Base-by-base conservation (phyloP, 1,140 invertebrate genomes). In the Acyrthosiphon pisum region DNA sequence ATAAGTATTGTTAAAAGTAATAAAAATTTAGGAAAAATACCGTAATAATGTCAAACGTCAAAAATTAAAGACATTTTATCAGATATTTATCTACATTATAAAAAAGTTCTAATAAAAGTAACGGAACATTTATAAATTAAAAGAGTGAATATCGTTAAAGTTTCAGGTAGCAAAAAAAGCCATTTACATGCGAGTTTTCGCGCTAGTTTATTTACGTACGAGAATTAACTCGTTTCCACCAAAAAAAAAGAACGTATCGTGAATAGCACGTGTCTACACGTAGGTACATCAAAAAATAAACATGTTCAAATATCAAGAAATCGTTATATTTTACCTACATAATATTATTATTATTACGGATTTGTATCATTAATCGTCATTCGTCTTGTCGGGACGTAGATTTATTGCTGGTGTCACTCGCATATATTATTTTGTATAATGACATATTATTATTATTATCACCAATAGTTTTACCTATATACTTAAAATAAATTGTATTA, bases 101-200 rank as follows among this genome's bases (percentile, higher is more conserved):
- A 76, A 76, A 68, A 76, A 76, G 60, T 76, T 76, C 14, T 76
- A 76, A 76, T 76, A 76, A 76, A 76, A n/a, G 60, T 76, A 76
- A n/a, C 60, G n/a, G n/a, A 76, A 76, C 30, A 76, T 76, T 76
- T 76, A 76, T 76, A 76, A 76, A 76, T 76, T 76, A 76, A 76
- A 68, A 76, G 60, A 76, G 60, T n/a, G 60, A 76, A 76, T 76
- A 76, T 76, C 60, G 60, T n/a, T 76, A 76, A 76, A 76, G 60
- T 76, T 76, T 76, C 30, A 76, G 60, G 60, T 76, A 76, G 60
- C n/a, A 68, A n/a, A n/a, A 68, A 68, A 76, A 76, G 9, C 60
- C 60, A 76, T 76, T 76, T 76, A 76, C 60, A 76, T 76, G 60
- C 60, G 60, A 76, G 60, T 76, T 76, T 76, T 76, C n/a, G n/a